Evolutionary conservation across 2,113 vertebrate genomes (phyloP).

Genomic region (Atractosteus spatula): DNA sequence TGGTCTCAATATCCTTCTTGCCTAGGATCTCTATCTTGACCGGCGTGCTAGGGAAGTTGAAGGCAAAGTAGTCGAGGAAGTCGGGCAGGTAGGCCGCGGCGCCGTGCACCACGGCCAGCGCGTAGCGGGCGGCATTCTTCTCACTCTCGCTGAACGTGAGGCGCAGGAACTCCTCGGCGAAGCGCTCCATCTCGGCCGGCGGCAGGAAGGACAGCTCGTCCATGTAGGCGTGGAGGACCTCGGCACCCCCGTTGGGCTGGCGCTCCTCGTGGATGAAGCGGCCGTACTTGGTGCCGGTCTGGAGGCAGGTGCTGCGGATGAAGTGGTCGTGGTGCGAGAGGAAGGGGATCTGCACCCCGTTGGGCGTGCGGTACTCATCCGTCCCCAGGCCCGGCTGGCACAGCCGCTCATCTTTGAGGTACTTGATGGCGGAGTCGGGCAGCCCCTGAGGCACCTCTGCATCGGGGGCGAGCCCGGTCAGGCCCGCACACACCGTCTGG

Average conservation of each 20-base stretch:
- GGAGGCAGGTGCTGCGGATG: conserved; percentile 86
- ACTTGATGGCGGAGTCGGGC: conserved; percentile 60
- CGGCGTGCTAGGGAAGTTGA: conserved; percentile 95
- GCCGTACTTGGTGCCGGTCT: conserved; percentile 81
- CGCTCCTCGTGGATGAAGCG: conserved; percentile 90
- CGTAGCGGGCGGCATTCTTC: conserved; percentile 83
- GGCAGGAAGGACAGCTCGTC: conserved; percentile 90
- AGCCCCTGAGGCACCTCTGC: conserved; percentile 57
- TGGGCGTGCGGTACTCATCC: conserved; percentile 72
- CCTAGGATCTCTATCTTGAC: conserved; percentile 98
- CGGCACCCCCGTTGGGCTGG: conserved; percentile 91
- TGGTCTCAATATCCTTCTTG: conserved; percentile 98
- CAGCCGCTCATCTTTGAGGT: conserved; percentile 73
- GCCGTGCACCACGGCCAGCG: conserved; percentile 89
- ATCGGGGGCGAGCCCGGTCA: conserved; percentile 54
- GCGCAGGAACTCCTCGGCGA: conserved; percentile 89
- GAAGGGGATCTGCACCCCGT: conserved; percentile 76
- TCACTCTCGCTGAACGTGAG: conserved; percentile 88
- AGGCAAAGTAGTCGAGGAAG: conserved; percentile 98
- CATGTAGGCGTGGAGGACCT: conserved; percentile 91
- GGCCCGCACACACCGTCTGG: conserved; percentile 82
- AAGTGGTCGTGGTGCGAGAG: conserved; percentile 90
- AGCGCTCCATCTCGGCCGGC: conserved; percentile 85
- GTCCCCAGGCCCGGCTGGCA: conserved; percentile 65
- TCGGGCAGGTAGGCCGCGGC: conserved; percentile 92